Percentiles rank a stretch among this genome's conserved stretches.
Conservation (phyloP, 2,888 invertebrate species). For the Brenthis daphne region DNA sequence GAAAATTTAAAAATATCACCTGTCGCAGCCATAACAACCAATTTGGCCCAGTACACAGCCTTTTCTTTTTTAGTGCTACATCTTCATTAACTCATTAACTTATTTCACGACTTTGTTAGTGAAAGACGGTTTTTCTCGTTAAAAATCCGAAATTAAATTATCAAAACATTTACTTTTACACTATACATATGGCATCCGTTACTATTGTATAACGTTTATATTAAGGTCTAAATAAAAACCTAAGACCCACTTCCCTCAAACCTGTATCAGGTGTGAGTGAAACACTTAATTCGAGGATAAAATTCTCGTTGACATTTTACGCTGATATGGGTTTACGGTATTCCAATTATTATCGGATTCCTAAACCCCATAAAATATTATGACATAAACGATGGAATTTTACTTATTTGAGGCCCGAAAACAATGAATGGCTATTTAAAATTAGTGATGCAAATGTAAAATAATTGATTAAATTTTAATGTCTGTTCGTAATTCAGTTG, state of each 20-base stretch:
- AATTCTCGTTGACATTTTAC: slow-evolving; percentile 51
- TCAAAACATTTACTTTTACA: too few species aligned
- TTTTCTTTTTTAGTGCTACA: too few species aligned
- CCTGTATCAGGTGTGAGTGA: slow-evolving; percentile 41
- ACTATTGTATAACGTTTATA: too few species aligned
- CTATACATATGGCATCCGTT: too few species aligned
- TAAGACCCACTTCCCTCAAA: slow-evolving; percentile 1
- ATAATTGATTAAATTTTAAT: background rate
- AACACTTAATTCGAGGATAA: slow-evolving; percentile 52
- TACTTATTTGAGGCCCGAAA: slow-evolving; percentile 8
- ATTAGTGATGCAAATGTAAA: background rate
- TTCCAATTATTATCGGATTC: slow-evolving; percentile 41
- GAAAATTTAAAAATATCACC: too few species aligned
- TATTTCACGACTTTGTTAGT: too few species aligned
- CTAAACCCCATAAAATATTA: slow-evolving; percentile 35
- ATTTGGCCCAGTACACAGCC: too few species aligned
- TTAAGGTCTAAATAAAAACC: background rate
- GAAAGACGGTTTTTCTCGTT: too few species aligned
- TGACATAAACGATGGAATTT: slow-evolving; percentile 19
- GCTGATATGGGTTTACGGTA: slow-evolving; percentile 51
- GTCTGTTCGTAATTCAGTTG: background rate
- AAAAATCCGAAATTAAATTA: too few species aligned
- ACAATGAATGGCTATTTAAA: slow-evolving; percentile 17
- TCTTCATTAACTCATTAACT: too few species aligned
- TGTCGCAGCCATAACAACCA: too few species aligned